These are phyloP conservation scores for Liasis olivaceus DNA, from an alignment of 2,797 vertebrate genomes.

Conservation along the genomic window DNA sequence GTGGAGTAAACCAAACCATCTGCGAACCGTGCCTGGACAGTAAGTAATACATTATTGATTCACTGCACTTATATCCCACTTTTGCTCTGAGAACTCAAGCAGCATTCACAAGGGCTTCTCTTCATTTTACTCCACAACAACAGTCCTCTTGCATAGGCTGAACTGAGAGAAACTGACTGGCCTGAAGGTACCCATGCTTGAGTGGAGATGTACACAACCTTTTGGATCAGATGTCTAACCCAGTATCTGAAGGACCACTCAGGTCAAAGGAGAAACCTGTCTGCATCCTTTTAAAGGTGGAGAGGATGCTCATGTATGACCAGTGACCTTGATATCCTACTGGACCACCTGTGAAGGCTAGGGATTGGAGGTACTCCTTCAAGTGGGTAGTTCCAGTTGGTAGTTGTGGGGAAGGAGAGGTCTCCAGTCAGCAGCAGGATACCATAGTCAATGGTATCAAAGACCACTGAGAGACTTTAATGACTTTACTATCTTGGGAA, in stretches of 20 bases:
- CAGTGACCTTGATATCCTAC: neutral
- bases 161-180: neutral
- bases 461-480: neutral
- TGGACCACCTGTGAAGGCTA: neutral
- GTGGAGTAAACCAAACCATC: slow-evolving; percentile 84
- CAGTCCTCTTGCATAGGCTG: neutral
- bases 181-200: neutral
- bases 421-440: neutral
- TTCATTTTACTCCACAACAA: neutral
- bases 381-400: neutral
- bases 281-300: neutral
- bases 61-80: neutral
- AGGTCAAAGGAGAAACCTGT: neutral
- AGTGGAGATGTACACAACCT: neutral
- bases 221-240: neutral
- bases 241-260: neutral
- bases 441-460: neutral
- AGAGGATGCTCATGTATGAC: neutral
- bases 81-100: neutral
- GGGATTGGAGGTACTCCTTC: neutral
- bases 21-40: slow-evolving; percentile 93
- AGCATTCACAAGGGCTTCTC: neutral
- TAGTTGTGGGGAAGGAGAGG: neutral
- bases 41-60: slow-evolving; percentile 75
- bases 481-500: neutral